Evolutionary conservation across 2,113 vertebrate genomes (phyloP).

Genomic region (Anarrhichthys ocellatus): DNA sequence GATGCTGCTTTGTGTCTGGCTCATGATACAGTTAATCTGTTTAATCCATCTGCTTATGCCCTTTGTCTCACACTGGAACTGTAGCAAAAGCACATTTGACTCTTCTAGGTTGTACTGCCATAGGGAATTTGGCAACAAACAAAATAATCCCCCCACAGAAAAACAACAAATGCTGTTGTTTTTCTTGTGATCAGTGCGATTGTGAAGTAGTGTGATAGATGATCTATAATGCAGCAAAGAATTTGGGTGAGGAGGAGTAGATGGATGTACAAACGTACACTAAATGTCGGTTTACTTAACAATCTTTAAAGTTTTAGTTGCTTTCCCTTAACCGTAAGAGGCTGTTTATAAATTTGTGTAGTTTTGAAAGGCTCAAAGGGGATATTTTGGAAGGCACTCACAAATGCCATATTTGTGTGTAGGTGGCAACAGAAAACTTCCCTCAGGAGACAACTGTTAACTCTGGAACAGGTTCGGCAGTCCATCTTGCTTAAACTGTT

Average conservation of each 20-base stretch:
- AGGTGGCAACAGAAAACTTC: conserved; percentile 18
- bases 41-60: neutral
- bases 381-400: neutral
- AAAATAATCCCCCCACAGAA: neutral
- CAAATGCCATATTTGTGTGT: conserved; percentile 19
- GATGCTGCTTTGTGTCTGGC: neutral
- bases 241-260: neutral
- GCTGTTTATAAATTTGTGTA: neutral
- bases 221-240: neutral
- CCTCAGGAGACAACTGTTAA: conserved; percentile 28
- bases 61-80: neutral
- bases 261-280: neutral
- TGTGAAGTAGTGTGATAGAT: neutral
- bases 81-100: neutral
- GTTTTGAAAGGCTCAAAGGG: neutral
- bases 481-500: conserved; percentile 33
- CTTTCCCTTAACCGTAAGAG: neutral
- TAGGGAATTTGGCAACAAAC: neutral
- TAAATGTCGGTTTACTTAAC: neutral
- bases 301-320: neutral
- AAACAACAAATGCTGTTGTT: neutral
- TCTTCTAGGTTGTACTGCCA: neutral
- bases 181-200: neutral
- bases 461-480: conserved; percentile 15
- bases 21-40: neutral